phyloP scores from a whole-genome alignment of 1,140 invertebrate species.

The Heterodera schachtii region DNA sequence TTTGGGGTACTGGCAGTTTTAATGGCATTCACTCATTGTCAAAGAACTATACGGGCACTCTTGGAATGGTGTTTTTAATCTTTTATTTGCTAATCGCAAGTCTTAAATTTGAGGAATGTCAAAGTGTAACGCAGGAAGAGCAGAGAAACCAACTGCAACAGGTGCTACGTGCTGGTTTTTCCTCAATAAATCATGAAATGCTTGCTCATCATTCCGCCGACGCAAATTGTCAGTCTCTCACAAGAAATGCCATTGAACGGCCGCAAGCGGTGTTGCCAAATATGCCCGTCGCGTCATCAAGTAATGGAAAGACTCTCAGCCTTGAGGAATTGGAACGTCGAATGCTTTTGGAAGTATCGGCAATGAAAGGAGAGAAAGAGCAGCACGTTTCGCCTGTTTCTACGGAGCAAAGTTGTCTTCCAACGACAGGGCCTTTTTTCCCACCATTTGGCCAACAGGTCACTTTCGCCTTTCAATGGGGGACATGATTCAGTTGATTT shows the following conservation, averaged over 20 bases:
- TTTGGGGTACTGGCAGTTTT: slow-evolving; percentile 21
- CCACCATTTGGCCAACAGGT: not conserved
- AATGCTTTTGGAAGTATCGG: slow-evolving; percentile 22
- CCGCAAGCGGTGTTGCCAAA: not conserved
- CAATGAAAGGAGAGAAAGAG: not conserved
- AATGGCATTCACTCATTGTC: slow-evolving; percentile 15
- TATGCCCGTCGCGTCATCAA: not conserved
- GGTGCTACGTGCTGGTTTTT: not conserved
- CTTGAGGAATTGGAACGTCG: slow-evolving; percentile 22
- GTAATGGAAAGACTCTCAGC: not conserved
- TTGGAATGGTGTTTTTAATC: not conserved
- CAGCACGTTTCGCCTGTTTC: not conserved
- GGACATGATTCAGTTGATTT: no score
- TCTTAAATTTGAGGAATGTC: not conserved
- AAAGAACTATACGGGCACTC: slow-evolving; percentile 11
- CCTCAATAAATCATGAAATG: not conserved
- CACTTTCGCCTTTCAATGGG: not conserved
- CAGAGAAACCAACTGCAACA: slow-evolving; percentile 6
- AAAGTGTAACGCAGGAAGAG: not conserved
- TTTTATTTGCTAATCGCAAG: not conserved
- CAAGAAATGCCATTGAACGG: not conserved
- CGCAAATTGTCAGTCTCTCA: not conserved
- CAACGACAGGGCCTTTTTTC: not conserved
- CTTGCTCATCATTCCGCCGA: no score
- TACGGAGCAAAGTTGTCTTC: not conserved